Evolutionary conservation across 2,888 invertebrate genomes (phyloP).

Genomic region (Eilema sororculum): DNA sequence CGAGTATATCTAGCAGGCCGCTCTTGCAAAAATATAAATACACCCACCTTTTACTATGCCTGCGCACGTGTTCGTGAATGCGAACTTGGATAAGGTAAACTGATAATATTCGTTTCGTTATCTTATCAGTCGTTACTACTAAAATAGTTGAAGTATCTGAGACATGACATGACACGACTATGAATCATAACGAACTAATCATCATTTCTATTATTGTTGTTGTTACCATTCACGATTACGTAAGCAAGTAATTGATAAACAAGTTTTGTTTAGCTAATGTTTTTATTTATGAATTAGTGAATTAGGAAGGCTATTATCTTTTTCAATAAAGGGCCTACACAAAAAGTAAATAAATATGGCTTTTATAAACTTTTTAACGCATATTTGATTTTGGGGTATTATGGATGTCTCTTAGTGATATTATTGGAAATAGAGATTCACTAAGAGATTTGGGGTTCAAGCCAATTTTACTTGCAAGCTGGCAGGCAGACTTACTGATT

Average conservation of each 20-base stretch:
- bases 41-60: background rate
- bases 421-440: too few species aligned
- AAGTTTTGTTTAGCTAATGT: background rate
- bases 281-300: background rate
- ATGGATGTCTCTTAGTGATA: too few species aligned
- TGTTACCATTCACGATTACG: background rate
- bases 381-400: background rate
- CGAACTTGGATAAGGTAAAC: background rate
- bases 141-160: background rate
- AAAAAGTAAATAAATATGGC: background rate
- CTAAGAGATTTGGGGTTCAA: too few species aligned
- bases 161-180: background rate
- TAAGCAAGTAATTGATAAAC: background rate
- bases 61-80: background rate
- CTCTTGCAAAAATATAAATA: background rate
- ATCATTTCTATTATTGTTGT: background rate
- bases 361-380: background rate
- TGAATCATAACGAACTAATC: constrained; percentile 1
- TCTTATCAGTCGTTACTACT: background rate
- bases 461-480: too few species aligned
- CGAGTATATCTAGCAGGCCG: background rate
- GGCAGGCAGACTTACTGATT: too few species aligned
- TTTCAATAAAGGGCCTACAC: background rate
- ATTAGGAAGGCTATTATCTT: background rate
- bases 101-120: background rate